A percentile compares a stretch with the other conserved stretches of the same genome.
Evolutionary conservation across 2,797 vertebrate species (phyloP).

Genomic region (Hydrolagus colliei): DNA sequence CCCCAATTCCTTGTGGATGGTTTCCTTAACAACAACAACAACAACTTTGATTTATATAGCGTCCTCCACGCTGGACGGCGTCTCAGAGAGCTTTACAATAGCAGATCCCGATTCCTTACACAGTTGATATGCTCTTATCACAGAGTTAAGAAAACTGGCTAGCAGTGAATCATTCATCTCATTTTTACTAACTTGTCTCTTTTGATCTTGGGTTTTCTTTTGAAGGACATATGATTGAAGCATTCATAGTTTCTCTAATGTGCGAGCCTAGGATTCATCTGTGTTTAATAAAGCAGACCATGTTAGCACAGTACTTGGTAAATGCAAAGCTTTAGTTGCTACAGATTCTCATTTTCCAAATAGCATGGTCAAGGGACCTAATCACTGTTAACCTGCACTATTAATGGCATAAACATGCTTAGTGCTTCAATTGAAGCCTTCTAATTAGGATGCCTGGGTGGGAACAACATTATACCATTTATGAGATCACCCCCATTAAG

Average conservation of each 20-base stretch:
- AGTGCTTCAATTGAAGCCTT: slow-evolving; percentile 18
- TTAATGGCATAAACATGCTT: slow-evolving; percentile 13
- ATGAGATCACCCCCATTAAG: slow-evolving; percentile 19
- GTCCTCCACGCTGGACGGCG: too few species aligned
- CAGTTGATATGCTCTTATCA: background rate
- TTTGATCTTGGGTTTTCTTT: too few species aligned
- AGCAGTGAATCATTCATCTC: too few species aligned
- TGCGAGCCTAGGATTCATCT: background rate
- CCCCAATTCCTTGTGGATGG: background rate
- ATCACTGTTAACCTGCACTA: background rate
- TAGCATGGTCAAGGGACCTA: background rate
- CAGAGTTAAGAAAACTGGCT: background rate
- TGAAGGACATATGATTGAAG: background rate
- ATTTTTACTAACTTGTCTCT: too few species aligned
- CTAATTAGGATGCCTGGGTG: slow-evolving; percentile 21
- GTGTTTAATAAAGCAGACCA: background rate
- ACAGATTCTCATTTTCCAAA: background rate
- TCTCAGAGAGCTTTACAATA: too few species aligned
- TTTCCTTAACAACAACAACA: background rate
- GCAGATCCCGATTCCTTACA: background rate
- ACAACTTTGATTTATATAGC: too few species aligned
- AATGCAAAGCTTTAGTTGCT: background rate
- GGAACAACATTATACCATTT: slow-evolving; percentile 21
- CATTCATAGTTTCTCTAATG: background rate
- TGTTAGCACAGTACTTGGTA: too few species aligned